A percentile compares a stretch with the other conserved stretches of the same genome.
Conservation (phyloP, 2,797 vertebrate species). For the Sphaeramia orbicularis region DNA sequence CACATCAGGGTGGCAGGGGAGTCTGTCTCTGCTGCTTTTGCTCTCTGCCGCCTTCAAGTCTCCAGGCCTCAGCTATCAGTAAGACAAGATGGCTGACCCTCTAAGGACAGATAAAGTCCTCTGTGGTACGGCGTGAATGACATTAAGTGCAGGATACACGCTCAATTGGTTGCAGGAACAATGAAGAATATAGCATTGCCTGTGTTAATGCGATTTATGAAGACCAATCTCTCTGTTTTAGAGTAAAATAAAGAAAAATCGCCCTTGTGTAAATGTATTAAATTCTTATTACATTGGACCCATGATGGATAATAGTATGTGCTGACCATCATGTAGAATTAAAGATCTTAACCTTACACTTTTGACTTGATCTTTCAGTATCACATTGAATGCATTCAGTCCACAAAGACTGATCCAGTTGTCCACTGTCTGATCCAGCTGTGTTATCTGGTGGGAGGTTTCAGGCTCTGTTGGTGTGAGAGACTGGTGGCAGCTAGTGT, state of each 20-base stretch:
- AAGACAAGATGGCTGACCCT: constrained; percentile 71
- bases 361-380: constrained; percentile 11
- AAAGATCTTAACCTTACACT: constrained; percentile 5
- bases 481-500: constrained; percentile 59
- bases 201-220: constrained; percentile 51
- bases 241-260: constrained; percentile 51
- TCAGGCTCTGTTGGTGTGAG: constrained; percentile 58
- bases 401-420: constrained; percentile 9
- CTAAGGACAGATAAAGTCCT: constrained; percentile 66
- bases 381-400: constrained; percentile 20
- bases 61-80: constrained; percentile 59
- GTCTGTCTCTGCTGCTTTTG: constrained; percentile 49
- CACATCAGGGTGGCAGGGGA: constrained; percentile 62
- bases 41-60: constrained; percentile 53
- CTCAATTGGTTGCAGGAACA: constrained; percentile 37
- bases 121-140: constrained; percentile 42
- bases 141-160: constrained; percentile 31
- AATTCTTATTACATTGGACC: constrained; percentile 36
- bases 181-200: constrained; percentile 24
- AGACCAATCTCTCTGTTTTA: constrained; percentile 39
- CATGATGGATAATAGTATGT: constrained; percentile 20
- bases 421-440: constrained; percentile 45
- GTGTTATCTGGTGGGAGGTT: constrained; percentile 49
- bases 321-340: constrained; percentile 22
- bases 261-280: constrained; percentile 40